Evolutionary conservation across 2,797 vertebrate species (phyloP).

Genomic region (Lates japonicus): DNA sequence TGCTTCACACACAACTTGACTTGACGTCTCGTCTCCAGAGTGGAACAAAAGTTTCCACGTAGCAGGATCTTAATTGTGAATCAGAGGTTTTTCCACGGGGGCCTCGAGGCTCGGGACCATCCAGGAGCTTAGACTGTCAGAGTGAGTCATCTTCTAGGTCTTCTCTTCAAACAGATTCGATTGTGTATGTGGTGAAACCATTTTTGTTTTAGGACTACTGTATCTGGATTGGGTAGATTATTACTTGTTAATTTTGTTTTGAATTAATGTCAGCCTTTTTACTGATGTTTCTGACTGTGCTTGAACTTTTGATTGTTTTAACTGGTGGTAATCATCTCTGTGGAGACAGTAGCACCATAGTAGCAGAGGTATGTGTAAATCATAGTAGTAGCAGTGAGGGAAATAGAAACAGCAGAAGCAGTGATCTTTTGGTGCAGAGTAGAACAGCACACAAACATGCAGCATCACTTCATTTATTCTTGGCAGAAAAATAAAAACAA

Average conservation of each 20-base stretch:
- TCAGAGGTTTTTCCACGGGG: conserved; percentile 64
- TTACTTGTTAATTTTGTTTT: conserved; percentile 22
- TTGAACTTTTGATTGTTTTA: conserved; percentile 2
- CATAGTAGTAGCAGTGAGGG: neutral
- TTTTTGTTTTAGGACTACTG: conserved; percentile 54
- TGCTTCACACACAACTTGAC: conserved; percentile 24
- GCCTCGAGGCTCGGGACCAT: conserved; percentile 38
- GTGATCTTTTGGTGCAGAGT: neutral
- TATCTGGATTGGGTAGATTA: conserved; percentile 35
- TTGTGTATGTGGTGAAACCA: conserved; percentile 37
- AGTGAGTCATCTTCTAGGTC: conserved; percentile 54
- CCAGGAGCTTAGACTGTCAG: conserved; percentile 63
- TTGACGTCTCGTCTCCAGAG: conserved; percentile 49
- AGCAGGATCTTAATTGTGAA: conserved; percentile 52
- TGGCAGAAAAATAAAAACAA: conserved; percentile 6
- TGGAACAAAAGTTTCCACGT: conserved; percentile 58
- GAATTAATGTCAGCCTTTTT: conserved; percentile 14
- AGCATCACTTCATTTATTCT: conserved; percentile 14
- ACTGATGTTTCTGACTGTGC: conserved; percentile 5
- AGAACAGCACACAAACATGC: neutral
- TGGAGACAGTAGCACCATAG: neutral
- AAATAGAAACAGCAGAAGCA: neutral
- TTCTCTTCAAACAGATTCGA: conserved; percentile 48
- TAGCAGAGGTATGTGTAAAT: neutral
- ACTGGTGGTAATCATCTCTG: neutral